phyloP scores from a whole-genome alignment of 2,888 invertebrate genomes.

The Sericinus montela region DNA sequence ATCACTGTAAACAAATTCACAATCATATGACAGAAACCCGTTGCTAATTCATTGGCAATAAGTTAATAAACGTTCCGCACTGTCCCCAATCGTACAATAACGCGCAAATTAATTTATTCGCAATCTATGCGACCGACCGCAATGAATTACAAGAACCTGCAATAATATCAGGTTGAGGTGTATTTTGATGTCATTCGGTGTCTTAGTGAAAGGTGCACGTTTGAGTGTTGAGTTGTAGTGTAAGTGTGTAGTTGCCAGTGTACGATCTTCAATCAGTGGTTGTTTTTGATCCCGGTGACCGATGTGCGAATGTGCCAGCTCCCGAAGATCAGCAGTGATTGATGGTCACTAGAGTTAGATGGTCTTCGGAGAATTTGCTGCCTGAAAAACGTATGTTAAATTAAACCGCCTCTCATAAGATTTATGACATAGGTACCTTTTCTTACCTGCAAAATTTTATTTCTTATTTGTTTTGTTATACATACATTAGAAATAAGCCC shows the following conservation, averaged over 20 bases:
- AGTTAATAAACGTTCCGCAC: constrained; percentile 26
- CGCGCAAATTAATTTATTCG: constrained; percentile 18
- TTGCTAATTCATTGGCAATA: constrained; percentile 49
- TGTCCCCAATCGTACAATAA: constrained; percentile 36
- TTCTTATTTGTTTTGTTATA: too few species aligned
- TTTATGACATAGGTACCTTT: too few species aligned
- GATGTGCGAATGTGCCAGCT: constrained; percentile 23
- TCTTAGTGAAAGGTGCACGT: constrained; percentile 65
- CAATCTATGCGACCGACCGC: constrained; percentile 50
- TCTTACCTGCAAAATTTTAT: too few species aligned
- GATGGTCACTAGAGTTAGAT: background rate
- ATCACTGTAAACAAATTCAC: constrained; percentile 58
- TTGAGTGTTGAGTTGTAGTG: constrained; percentile 41
- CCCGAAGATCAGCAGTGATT: background rate
- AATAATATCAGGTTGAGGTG: constrained; percentile 46
- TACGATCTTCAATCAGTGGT: constrained; percentile 30
- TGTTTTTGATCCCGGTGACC: constrained; percentile 36
- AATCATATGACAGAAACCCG: constrained; percentile 46
- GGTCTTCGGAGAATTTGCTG: constrained; percentile 1
- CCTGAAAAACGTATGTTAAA: background rate
- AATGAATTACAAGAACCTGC: constrained; percentile 53
- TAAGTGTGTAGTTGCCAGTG: constrained; percentile 47
- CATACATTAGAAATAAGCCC: too few species aligned
- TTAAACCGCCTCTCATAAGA: too few species aligned
- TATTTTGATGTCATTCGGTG: constrained; percentile 43